Conservation (phyloP, 2,797 vertebrate genomes). For the Euthynnus affinis region DNA sequence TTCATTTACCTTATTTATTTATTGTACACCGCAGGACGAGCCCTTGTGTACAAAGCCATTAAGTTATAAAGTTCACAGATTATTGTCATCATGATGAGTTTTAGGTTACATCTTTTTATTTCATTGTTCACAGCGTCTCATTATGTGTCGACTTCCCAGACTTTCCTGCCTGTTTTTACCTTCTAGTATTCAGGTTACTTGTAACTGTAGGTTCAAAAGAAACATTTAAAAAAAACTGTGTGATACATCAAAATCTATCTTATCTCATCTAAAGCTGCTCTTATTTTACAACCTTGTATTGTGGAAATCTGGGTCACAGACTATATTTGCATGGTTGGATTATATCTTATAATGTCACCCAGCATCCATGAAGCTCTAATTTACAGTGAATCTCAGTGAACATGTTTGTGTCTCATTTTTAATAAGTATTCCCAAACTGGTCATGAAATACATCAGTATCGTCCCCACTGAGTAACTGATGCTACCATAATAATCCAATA, state of each 20-base stretch:
- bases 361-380: too few species aligned
- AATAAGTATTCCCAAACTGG: neutral
- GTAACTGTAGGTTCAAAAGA: neutral
- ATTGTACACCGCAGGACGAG: neutral
- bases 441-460: neutral
- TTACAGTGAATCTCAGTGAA: too few species aligned
- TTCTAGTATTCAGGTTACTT: conserved; percentile 1
- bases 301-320: conserved; percentile 16
- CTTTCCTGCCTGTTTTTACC: neutral
- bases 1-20: neutral
- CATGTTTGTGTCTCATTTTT: too few species aligned
- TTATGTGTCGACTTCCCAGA: conserved; percentile 8
- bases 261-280: neutral
- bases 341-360: neutral
- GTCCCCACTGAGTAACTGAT: neutral
- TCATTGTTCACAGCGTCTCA: neutral
- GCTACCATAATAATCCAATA: neutral
- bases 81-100: neutral
- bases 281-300: neutral
- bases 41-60: neutral
- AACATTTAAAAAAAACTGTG: neutral
- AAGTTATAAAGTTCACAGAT: neutral
- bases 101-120: conserved; percentile 2
- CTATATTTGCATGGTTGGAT: neutral
- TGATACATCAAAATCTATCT: too few species aligned